These are phyloP conservation scores for Discoglossus pictus DNA, from an alignment of 2,797 vertebrate genomes.

Conservation along the genomic window DNA sequence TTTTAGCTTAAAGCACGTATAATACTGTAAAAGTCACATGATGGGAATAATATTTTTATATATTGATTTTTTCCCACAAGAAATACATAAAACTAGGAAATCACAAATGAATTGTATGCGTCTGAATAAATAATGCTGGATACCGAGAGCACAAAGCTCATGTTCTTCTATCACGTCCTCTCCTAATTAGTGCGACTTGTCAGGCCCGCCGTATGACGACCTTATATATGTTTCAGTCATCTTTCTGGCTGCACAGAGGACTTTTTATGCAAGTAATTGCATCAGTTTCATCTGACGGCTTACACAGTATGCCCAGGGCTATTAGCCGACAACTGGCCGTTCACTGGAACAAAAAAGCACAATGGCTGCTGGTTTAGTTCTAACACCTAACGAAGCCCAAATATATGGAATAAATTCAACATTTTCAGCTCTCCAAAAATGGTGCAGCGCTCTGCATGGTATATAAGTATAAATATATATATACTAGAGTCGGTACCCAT, in stretches of 20 bases:
- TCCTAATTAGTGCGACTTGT: constrained; percentile 25
- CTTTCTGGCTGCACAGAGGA: neutral
- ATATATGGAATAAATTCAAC: neutral
- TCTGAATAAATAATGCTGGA: too few species aligned
- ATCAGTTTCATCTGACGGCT: constrained; percentile 8
- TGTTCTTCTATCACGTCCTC: neutral
- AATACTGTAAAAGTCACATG: too few species aligned
- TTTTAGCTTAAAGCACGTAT: too few species aligned
- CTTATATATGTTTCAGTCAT: constrained; percentile 2
- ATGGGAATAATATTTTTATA: too few species aligned
- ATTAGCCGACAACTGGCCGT: constrained; percentile 15
- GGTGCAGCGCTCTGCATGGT: too few species aligned
- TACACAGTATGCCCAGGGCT: neutral
- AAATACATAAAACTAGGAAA: too few species aligned
- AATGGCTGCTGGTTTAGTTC: neutral
- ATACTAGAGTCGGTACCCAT: too few species aligned
- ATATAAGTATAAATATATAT: too few species aligned
- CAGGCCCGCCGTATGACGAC: constrained; percentile 2
- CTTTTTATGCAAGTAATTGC: constrained; percentile 26
- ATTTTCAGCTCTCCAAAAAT: too few species aligned
- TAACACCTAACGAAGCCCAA: neutral
- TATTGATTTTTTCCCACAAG: too few species aligned
- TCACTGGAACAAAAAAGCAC: neutral
- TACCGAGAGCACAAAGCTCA: neutral
- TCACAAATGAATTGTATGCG: too few species aligned